Conservation (phyloP, 2,113 vertebrate genomes). For the Carassius gibelio region DNA sequence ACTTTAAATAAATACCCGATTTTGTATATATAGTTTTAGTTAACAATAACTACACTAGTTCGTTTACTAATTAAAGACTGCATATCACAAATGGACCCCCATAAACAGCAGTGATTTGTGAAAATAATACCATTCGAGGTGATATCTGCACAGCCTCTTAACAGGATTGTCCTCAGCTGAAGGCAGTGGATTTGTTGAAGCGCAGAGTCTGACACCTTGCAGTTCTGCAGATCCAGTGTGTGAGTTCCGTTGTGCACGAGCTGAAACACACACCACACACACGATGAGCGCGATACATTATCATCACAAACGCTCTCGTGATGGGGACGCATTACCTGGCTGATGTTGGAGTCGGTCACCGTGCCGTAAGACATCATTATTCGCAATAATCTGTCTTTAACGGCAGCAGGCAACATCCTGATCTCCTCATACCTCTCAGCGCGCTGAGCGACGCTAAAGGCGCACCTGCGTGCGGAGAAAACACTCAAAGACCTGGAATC, state of each 20-base stretch:
- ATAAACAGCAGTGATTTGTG: neutral
- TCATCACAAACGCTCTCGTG: neutral
- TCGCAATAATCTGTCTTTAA: slow-evolving; percentile 85
- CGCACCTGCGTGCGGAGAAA: slow-evolving; percentile 47
- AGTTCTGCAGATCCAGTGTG: slow-evolving; percentile 78
- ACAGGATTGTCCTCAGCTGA: slow-evolving; percentile 53
- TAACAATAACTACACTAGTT: neutral
- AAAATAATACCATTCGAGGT: slow-evolving; percentile 56
- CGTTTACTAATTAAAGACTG: neutral
- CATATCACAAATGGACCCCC: neutral
- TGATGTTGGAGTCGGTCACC: slow-evolving; percentile 83
- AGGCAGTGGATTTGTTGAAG: slow-evolving; percentile 64
- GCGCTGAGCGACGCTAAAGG: slow-evolving; percentile 50
- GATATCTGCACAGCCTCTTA: slow-evolving; percentile 48
- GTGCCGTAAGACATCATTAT: slow-evolving; percentile 79
- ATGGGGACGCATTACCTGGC: slow-evolving; percentile 74
- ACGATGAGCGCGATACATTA: neutral
- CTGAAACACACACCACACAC: slow-evolving; percentile 64
- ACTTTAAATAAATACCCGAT: too few species aligned
- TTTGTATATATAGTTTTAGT: neutral
- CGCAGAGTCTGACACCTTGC: slow-evolving; percentile 80
- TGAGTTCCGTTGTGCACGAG: slow-evolving; percentile 81
- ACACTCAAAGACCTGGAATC: neutral
- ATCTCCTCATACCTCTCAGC: slow-evolving; percentile 72
- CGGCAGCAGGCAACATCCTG: slow-evolving; percentile 76